phyloP scores from a whole-genome alignment of 2,113 vertebrate species.

The Speoplatyrhinus poulsoni region DNA sequence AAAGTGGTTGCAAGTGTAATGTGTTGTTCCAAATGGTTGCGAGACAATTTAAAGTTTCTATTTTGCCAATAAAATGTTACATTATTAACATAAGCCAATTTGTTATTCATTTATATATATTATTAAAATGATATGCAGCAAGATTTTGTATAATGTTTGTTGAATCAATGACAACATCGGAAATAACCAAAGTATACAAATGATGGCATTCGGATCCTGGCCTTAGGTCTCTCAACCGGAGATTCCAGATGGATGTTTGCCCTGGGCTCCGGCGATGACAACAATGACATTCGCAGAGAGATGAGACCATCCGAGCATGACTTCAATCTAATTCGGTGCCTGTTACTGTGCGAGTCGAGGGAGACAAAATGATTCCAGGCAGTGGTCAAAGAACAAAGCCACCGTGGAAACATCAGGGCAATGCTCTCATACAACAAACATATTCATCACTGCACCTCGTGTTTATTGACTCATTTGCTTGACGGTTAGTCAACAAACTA shows the following conservation, averaged over 20 bases:
- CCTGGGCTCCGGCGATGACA: constrained; percentile 36
- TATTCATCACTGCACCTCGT: background rate
- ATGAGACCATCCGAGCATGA: constrained; percentile 59
- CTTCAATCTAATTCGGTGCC: constrained; percentile 65
- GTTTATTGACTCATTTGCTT: no score
- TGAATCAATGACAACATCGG: constrained; percentile 18
- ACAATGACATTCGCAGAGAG: constrained; percentile 58
- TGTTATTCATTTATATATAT: background rate
- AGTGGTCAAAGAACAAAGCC: constrained; percentile 35
- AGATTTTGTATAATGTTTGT: constrained; percentile 6
- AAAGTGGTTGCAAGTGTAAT: background rate
- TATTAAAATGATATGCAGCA: background rate
- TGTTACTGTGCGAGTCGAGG: constrained; percentile 58
- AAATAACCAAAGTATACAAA: constrained; percentile 15
- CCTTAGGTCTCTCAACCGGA: constrained; percentile 17
- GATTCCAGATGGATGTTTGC: constrained; percentile 22
- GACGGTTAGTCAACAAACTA: no score
- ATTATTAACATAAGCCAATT: background rate
- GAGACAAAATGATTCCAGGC: constrained; percentile 51
- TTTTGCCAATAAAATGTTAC: background rate
- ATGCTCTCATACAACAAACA: constrained; percentile 12
- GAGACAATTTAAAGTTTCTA: background rate
- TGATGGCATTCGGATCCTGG: constrained; percentile 42
- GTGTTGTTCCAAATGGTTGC: background rate
- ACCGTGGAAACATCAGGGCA: constrained; percentile 26